A percentile compares a stretch with the other conserved stretches of the same genome.
phyloP scores from a whole-genome alignment of 2,797 vertebrate species.

The Notolepis coatsorum region DNA sequence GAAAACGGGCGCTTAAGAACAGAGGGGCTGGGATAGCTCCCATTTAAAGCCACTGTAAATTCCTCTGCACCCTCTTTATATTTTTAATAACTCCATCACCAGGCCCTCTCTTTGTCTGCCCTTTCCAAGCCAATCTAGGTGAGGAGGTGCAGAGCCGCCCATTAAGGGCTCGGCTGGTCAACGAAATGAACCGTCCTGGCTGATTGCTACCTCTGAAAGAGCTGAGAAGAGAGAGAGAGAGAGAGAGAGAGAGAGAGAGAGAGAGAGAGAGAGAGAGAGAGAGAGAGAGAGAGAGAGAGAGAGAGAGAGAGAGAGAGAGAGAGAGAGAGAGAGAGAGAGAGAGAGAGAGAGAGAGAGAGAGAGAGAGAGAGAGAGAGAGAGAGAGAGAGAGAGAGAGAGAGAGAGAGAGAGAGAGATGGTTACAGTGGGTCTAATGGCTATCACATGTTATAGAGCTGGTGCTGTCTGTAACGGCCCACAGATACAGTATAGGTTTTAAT shows the following conservation, averaged over 20 bases:
- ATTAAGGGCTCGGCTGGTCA: slow-evolving; percentile 83
- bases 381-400: not conserved
- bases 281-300: slow-evolving; percentile 62
- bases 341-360: too few species aligned
- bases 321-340: slow-evolving; percentile 17
- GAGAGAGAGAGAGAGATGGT: slow-evolving; percentile 74
- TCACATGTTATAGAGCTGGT: slow-evolving; percentile 85
- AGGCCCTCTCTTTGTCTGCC: slow-evolving; percentile 66
- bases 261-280: slow-evolving; percentile 58
- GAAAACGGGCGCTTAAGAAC: slow-evolving; percentile 72
- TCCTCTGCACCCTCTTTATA: slow-evolving; percentile 83
- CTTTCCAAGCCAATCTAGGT: slow-evolving; percentile 90
- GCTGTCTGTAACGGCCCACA: slow-evolving; percentile 78
- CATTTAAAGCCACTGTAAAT: slow-evolving; percentile 86
- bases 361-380: not conserved
- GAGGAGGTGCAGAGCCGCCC: slow-evolving; percentile 88
- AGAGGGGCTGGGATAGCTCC: slow-evolving; percentile 71
- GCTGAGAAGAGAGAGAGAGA: slow-evolving; percentile 39
- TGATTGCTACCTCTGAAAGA: slow-evolving; percentile 54
- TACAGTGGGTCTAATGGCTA: slow-evolving; percentile 87
- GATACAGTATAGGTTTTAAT: slow-evolving; percentile 72
- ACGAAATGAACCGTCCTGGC: slow-evolving; percentile 73
- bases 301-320: slow-evolving; percentile 65
- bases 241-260: slow-evolving; percentile 7
- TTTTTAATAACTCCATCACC: slow-evolving; percentile 83